Conservation (phyloP, 2,888 invertebrate genomes). For the Neoascia interrupta region DNA sequence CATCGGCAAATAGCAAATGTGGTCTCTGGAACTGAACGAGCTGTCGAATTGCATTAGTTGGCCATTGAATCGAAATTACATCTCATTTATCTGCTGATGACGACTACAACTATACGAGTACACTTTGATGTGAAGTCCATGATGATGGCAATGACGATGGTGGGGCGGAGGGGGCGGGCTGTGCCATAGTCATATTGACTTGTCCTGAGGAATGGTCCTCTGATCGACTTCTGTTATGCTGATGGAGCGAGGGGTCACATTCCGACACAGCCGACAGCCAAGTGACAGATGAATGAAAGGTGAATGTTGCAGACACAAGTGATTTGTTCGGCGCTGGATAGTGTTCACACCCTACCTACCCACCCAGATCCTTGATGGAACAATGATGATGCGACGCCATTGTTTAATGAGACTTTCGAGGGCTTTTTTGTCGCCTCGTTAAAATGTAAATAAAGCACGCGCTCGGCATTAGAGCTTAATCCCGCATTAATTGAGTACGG, state of each 20-base stretch:
- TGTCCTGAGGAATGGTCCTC: conserved; percentile 21
- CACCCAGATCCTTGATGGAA: background rate
- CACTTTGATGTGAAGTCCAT: conserved; percentile 26
- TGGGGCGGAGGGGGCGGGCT: background rate
- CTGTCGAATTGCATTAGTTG: conserved; percentile 69
- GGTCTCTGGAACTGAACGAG: conserved; percentile 57
- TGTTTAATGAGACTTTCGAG: conserved; percentile 15
- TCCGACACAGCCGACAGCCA: conserved; percentile 5
- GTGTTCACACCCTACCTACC: background rate
- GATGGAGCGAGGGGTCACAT: conserved; percentile 48
- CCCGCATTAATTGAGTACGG: conserved; percentile 60
- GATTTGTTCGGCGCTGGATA: no score
- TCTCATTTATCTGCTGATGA: conserved; percentile 65
- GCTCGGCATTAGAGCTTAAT: conserved; percentile 55
- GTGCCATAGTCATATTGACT: conserved; percentile 16
- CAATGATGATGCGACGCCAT: background rate
- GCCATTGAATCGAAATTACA: conserved; percentile 67
- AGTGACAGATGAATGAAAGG: conserved; percentile 7
- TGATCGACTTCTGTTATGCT: conserved; percentile 50
- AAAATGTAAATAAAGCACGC: conserved; percentile 63
- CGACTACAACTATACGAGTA: conserved; percentile 39
- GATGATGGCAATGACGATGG: conserved; percentile 27
- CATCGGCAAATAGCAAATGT: conserved; percentile 36
- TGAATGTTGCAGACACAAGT: conserved; percentile 6
- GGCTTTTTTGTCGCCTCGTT: conserved; percentile 30